Evolutionary conservation across 2,888 invertebrate genomes (phyloP), one percentile per base, ranked within the genome.

Genomic region (Andrena bicolor): DNA sequence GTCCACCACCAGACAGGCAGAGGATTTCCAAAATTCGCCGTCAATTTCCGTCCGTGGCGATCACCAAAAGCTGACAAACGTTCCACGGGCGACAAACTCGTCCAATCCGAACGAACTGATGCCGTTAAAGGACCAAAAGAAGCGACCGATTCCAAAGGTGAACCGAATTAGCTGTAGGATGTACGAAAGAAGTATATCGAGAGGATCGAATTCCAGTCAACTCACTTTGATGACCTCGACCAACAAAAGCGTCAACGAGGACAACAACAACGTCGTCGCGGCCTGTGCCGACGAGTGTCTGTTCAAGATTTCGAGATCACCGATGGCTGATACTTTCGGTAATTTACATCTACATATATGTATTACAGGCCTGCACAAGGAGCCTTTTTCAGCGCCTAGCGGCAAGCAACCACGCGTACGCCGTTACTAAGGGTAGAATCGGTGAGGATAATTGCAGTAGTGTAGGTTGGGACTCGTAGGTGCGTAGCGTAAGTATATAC

Each of bases 171-270:
- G 35, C 7, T 35, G 64, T 16, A 82, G 72, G 8, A 80, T 78
- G 23, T 82, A 76, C 32, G 71, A 72, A 2, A 87, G 86, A 30
- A 87, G 85, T 77, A 63, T 86, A 2, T 90, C 92, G 2, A 90
- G 92, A 28, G 90, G 90, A 30, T 89, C 93, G 8, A 90, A 92
- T 76, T 89, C 91, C 51, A 93, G 93, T 72, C 93, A 94, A 61
- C 80, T 91, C 30, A 93, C 92, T 0, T 77, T 91, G 28, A 88
- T 93, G 76, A 92, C 93, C 7, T 91, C 91, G 28, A 82, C 92
- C 66, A 91, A 91, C 80, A 91, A 90, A 64, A 84, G 90, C 2
- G 82, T 80, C 74, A 84, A 84, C 75, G 91, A 90, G 41, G 90
- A 88, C 10, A 90, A 90, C 76, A 91, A 90, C 58, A 91, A 90